A percentile compares a stretch with the other conserved stretches of the same genome.
phyloP scores from a whole-genome alignment of 2,113 vertebrate genomes.

The Corapipo altera region DNA sequence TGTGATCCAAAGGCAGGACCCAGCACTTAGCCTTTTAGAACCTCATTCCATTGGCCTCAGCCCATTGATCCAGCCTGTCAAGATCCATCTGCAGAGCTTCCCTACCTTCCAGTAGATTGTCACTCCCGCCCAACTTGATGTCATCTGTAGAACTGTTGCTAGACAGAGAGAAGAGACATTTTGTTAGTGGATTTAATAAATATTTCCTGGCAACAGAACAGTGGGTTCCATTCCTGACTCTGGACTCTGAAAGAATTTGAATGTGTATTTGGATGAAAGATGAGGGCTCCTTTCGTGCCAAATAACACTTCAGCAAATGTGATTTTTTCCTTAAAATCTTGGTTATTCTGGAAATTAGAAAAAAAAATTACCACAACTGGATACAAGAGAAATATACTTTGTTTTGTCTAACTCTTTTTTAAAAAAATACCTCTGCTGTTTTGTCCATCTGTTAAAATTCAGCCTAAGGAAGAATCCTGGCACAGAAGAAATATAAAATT shows the following conservation, averaged over 20 bases:
- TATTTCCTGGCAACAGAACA: background rate
- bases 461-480: background rate
- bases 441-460: constrained; percentile 36
- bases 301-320: background rate
- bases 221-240: background rate
- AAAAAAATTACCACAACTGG: background rate
- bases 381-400: background rate
- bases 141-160: background rate
- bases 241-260: background rate
- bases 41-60: rapidly evolving
- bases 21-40: rapidly evolving
- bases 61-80: rapidly evolving
- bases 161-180: background rate
- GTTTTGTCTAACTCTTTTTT: background rate
- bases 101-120: background rate
- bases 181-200: background rate
- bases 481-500: background rate
- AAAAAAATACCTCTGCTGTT: background rate
- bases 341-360: background rate
- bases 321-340: background rate
- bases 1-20: background rate
- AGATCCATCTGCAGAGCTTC: background rate
- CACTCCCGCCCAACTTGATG: rapidly evolving
- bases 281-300: background rate
- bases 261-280: background rate